Conservation (phyloP, 2,113 vertebrate species). For the Hystrix cristata region DNA sequence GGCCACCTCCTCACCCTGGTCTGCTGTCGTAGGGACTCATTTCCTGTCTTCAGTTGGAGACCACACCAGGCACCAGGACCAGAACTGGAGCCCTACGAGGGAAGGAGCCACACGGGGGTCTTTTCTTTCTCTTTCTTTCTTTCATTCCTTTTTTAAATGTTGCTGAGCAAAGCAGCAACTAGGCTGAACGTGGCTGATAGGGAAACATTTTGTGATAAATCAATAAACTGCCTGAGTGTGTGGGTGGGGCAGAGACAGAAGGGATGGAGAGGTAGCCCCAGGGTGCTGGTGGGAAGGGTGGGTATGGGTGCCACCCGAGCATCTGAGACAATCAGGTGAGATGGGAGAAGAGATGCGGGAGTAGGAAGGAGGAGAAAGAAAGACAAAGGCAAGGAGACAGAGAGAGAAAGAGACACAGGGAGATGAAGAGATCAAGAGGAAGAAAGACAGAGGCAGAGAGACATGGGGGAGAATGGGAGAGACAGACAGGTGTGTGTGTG, state of each 20-base stretch:
- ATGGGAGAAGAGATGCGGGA: rapidly evolving
- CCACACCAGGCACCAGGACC: background rate
- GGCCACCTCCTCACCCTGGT: rapidly evolving
- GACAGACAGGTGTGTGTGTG: no score
- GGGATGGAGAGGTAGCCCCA: background rate
- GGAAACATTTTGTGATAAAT: constrained; percentile 58
- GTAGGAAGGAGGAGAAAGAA: background rate
- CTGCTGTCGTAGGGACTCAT: no score
- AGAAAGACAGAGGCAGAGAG: background rate
- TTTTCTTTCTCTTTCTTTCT: background rate
- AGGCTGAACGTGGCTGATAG: constrained; percentile 32
- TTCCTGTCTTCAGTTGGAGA: background rate
- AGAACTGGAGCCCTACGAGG: background rate
- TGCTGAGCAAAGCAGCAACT: constrained; percentile 62
- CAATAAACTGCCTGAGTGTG: background rate
- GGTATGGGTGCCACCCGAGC: rapidly evolving
- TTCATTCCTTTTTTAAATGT: background rate
- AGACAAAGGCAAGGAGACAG: no score
- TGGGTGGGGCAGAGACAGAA: background rate
- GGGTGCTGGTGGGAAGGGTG: background rate
- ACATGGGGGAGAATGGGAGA: no score
- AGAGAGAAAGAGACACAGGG: no score
- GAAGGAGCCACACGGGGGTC: background rate
- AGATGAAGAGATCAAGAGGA: background rate
- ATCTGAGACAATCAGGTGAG: background rate